Evolutionary conservation across 2,113 vertebrate species (phyloP), one percentile per base, ranked within the genome.

Genomic region (Atlantisia rogersi): DNA sequence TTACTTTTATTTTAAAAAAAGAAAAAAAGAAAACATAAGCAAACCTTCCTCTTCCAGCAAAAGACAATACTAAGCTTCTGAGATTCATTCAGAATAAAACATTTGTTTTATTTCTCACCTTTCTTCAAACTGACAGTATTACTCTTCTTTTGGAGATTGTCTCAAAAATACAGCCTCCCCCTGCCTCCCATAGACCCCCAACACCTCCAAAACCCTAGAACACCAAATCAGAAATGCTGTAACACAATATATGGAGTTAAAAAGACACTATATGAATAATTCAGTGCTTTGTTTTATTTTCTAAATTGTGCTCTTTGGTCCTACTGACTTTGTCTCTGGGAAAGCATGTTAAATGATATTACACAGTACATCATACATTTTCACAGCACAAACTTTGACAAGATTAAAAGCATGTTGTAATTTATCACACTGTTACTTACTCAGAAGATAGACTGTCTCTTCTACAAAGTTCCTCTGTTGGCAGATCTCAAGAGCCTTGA

Each of bases 381-480:
- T 62, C 1, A 3, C 21, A 58, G 15, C 15, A 50, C 50, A 50
- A 64, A 59, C 20, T 89, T 86, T 22, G 26, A 84, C 37, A 82
- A 80, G 32, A 90, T 88, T 82, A 62, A 70, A 85, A 83, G 11
- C 26, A 52, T 6, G 10, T 29, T 86, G 31, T 14, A 73, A 84
- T 82, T 93, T 46, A 82, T 75, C 59, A 91, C 24, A 74, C 26
- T 12, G n/a, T 15, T 96, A 99, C 99, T 99, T 98, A 99, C 99
- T 99, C 94, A 99, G 98, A 95, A 99, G 98, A 97, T 99, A 99
- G 80, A 99, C 99, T 0, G 99, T 99, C 92, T 99, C 99, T 97
- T 99, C 99, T 48, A 99, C 99, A 95, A 99, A 99, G 97, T 99
- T 99, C 93, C 99, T 99, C 98, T 99, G 99, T 78, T 99, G 99